A percentile compares a stretch with the other conserved stretches of the same genome.
Evolutionary conservation across 23 tunicate species (phyloP).

Genomic region (Ciona savignyi): DNA sequence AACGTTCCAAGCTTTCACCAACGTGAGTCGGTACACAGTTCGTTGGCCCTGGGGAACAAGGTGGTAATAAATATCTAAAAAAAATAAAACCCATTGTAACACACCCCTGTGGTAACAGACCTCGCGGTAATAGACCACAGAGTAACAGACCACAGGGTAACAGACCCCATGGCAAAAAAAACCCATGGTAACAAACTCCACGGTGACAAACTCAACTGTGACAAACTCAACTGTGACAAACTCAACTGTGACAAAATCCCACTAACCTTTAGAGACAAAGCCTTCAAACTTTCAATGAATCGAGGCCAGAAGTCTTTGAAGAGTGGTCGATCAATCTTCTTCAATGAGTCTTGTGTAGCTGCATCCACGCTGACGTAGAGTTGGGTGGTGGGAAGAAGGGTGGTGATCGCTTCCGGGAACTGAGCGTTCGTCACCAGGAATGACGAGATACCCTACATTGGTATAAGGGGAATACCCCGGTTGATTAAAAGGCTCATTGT

Average conservation of each 20-base stretch:
- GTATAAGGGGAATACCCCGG: no score
- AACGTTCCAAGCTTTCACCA: conserved; percentile 86
- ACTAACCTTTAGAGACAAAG: conserved; percentile 60
- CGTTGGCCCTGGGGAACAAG: conserved; percentile 88
- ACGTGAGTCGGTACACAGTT: conserved; percentile 84
- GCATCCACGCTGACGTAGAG: conserved; percentile 96
- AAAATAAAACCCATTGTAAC: no score
- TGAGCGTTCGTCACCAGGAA: conserved; percentile 96
- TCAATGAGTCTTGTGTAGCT: conserved; percentile 81
- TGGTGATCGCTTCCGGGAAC: conserved; percentile 92
- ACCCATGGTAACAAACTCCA: no score
- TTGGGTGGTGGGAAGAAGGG: conserved; percentile 74
- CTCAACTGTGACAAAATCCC: no score
- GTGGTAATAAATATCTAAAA: no score
- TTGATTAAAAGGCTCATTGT: no score
- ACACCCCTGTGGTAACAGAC: no score
- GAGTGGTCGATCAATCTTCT: conserved; percentile 89
- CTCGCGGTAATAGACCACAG: no score
- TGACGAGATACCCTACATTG: conserved; percentile 69
- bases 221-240: no score
- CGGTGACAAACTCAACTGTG: no score
- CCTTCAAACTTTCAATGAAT: conserved; percentile 78
- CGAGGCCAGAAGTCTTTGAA: conserved; percentile 96
- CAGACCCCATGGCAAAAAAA: no score
- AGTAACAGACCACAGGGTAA: no score